Base-by-base conservation (phyloP, 2,113 vertebrate genomes). In the Labeo rohita region DNA sequence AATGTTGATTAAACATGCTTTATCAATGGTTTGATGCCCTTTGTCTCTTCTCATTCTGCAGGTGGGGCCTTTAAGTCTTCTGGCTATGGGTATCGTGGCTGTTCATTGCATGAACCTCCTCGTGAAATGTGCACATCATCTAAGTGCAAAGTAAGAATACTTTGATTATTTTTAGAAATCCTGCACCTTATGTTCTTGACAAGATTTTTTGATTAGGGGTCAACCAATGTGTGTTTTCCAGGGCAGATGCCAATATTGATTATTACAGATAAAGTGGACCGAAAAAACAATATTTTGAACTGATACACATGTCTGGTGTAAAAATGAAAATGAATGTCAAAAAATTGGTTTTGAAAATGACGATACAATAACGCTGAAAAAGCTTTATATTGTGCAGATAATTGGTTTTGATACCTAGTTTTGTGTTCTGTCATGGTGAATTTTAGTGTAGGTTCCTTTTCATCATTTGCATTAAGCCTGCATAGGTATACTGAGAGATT, bases 101-200 rank as follows among this genome's bases (percentile, higher is more conserved):
- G 93, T 99, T 76, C 97, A 99, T 92, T 99, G 98, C 87, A 99
- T 99, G 98, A 91, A 91, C 74, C 89, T 99, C 87, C 95, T 99
- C 89, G 98, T 99, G 36, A 96, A 95, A 45, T 99, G 98, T 0
- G 96, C 97, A 3, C 96, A 96, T 88, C 96, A 98, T 92, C 96
- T 99, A 90, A 97, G 97, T 90, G 83, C 8, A 84, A 98, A 96
- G 98, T 99, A 91, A 97, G 96, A 88, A 12, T 16, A 11, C 21
- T 39, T 39, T 52, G 34, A 50, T 68, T 12, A 4, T n/a, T 73
- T 73, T 5, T 45, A 43, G 68, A 72, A 45, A 45, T 72, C 2
- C 68, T 43, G 36, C 68, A 6, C 66, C 8, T 72, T 8, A 12
- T 28, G 11, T 47, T 8, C 45, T 50, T 76, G 47, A 28, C 47